Evolutionary conservation across 35 echinoderm and acorn worm genomes (phyloP).

Genomic region (Lytechinus pictus): DNA sequence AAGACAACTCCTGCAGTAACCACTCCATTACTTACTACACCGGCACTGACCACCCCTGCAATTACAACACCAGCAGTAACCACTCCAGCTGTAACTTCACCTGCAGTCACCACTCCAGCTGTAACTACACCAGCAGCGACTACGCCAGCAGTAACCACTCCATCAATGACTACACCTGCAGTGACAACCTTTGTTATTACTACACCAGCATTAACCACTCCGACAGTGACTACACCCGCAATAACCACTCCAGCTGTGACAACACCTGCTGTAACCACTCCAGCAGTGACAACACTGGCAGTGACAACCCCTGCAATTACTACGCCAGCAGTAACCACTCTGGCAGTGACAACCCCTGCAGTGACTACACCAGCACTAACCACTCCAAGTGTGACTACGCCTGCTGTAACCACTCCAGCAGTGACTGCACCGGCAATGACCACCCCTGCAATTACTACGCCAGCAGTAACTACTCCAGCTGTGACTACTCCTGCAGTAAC

Average conservation of each 20-base stretch:
- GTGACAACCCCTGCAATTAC: background rate
- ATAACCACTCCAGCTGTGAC: background rate
- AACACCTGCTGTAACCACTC: background rate
- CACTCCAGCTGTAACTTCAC: slow-evolving; percentile 44
- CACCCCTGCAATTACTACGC: background rate
- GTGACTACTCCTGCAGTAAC: background rate
- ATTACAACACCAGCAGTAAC: background rate
- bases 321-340: background rate
- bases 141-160: background rate
- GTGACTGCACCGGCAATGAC: background rate
- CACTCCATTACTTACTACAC: slow-evolving; percentile 32
- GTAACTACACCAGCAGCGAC: slow-evolving; percentile 32
- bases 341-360: background rate
- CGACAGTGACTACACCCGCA: background rate
- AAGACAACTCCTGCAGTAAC: slow-evolving; percentile 25
- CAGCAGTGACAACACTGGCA: background rate
- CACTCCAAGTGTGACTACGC: background rate
- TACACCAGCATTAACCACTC: slow-evolving; percentile 9
- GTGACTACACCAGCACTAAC: background rate
- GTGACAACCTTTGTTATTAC: too few species aligned
- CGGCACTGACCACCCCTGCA: slow-evolving; percentile 41
- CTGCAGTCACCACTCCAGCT: slow-evolving; percentile 46
- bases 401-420: background rate
- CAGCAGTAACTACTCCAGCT: background rate
- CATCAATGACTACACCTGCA: background rate